Evolutionary conservation across 2,888 invertebrate genomes (phyloP).

Genomic region (Napeogenes sylphis): DNA sequence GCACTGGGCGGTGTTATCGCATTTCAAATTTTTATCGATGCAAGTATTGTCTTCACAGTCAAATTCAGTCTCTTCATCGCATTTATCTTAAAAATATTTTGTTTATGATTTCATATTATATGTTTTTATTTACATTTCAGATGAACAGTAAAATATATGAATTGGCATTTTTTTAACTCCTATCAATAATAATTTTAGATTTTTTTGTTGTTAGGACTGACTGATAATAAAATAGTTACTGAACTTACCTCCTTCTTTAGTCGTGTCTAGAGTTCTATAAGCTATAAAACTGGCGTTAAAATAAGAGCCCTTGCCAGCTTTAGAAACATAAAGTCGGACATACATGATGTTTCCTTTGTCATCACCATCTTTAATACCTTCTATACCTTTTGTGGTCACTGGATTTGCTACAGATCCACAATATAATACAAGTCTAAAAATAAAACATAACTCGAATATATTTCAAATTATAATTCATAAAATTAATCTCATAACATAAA

Average conservation of each 20-base stretch:
- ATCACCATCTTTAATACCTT: constrained; percentile 30
- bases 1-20: constrained; percentile 88
- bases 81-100: constrained; percentile 47
- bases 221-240: background rate
- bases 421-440: constrained; percentile 80
- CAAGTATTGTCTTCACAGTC: constrained; percentile 94
- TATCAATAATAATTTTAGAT: background rate
- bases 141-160: background rate
- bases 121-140: background rate
- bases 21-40: constrained; percentile 82
- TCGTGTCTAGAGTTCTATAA: constrained; percentile 69
- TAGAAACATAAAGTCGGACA: constrained; percentile 83
- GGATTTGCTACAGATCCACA: constrained; percentile 92
- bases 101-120: background rate
- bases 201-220: background rate
- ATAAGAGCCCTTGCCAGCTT: constrained; percentile 73
- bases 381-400: constrained; percentile 73
- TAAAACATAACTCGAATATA: background rate
- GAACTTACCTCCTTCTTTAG: constrained; percentile 36
- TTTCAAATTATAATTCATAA: too few relatives aligned
- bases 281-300: constrained; percentile 88
- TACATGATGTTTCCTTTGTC: constrained; percentile 81
- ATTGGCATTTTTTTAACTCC: background rate
- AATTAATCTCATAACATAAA: too few relatives aligned
- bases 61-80: constrained; percentile 79